phyloP scores from a whole-genome alignment of 2,113 vertebrate species.

The Mungos mungo region DNA sequence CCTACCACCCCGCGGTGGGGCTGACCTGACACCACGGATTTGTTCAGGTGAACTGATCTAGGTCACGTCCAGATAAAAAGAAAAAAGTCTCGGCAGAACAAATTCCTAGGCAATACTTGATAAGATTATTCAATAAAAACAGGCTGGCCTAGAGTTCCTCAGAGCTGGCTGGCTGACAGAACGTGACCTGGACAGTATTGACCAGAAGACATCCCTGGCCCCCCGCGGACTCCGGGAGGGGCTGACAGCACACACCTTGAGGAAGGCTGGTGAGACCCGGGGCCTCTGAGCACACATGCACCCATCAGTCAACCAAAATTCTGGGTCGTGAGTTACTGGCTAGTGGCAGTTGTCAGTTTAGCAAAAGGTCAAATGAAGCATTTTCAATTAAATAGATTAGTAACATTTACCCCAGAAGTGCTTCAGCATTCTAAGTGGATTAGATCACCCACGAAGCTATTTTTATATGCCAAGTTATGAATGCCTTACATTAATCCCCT shows the following conservation, averaged over 20 bases:
- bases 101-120: neutral
- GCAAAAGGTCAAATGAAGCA: slow-evolving; percentile 3
- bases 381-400: slow-evolving; percentile 38
- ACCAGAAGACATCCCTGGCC: neutral
- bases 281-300: neutral
- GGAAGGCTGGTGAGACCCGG: neutral
- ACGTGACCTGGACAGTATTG: neutral
- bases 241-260: neutral
- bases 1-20: neutral
- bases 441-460: slow-evolving; percentile 72
- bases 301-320: neutral
- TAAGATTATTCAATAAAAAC: slow-evolving; percentile 14
- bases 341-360: slow-evolving; percentile 28
- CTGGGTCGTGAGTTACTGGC: slow-evolving; percentile 15
- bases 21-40: neutral
- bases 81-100: neutral
- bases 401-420: slow-evolving; percentile 78
- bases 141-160: neutral
- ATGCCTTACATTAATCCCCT: slow-evolving; percentile 85
- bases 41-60: neutral
- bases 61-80: neutral
- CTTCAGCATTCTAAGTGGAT: slow-evolving; percentile 82
- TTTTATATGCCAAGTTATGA: slow-evolving; percentile 81
- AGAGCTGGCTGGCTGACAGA: neutral
- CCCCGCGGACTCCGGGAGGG: neutral